Evolutionary conservation across 2,113 vertebrate species (phyloP).

Genomic region (Lipophrys pholis): DNA sequence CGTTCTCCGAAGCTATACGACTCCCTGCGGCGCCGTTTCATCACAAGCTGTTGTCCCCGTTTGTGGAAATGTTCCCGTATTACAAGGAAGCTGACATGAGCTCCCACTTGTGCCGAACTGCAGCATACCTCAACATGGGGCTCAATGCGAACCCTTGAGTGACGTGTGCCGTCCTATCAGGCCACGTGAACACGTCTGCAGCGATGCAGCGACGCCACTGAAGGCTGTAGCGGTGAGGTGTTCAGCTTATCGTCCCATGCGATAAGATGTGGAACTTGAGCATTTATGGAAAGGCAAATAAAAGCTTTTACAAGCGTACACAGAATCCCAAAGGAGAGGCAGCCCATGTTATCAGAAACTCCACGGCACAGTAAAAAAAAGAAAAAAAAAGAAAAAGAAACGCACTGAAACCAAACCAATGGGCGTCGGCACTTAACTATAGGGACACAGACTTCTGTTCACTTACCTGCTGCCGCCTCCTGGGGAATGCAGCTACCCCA

Average conservation of each 20-base stretch:
- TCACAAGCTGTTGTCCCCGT: conserved; percentile 68
- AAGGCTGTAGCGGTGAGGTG: neutral
- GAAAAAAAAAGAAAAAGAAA: neutral
- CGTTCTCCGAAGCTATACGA: conserved; percentile 65
- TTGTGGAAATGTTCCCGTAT: conserved; percentile 59
- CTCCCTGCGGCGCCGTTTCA: conserved; percentile 69
- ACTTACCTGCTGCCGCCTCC: conserved; percentile 68
- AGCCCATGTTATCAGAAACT: conserved; percentile 3
- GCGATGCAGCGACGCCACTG: neutral
- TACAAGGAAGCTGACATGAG: conserved; percentile 27
- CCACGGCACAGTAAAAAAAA: neutral
- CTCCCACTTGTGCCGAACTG: conserved; percentile 12
- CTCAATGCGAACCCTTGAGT: neutral
- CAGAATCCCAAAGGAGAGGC: neutral
- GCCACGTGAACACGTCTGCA: neutral
- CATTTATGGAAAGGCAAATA: neutral
- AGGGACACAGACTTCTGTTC: conserved; percentile 34
- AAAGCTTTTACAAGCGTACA: neutral
- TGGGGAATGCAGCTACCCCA: conserved; percentile 16
- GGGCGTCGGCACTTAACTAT: conserved; percentile 21
- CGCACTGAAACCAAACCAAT: conserved; percentile 23
- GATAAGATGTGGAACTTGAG: neutral
- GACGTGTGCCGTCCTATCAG: neutral
- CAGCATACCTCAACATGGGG: neutral
- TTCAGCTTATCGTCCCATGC: neutral